Evolutionary conservation across 2,888 invertebrate genomes (phyloP).

Genomic region (Odontocerum albicorne): DNA sequence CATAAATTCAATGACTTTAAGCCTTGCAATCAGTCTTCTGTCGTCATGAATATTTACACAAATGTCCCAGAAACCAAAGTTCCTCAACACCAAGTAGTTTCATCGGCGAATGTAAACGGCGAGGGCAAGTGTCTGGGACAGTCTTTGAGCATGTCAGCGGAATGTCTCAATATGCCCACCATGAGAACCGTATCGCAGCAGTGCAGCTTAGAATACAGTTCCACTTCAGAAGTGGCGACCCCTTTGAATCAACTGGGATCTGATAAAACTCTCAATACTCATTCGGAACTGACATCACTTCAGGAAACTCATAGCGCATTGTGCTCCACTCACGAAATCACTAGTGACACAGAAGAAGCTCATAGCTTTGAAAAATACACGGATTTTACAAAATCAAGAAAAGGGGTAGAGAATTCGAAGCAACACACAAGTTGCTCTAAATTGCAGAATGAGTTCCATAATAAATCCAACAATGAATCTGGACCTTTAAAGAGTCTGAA

Average conservation of each 20-base stretch:
- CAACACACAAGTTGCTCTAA: conserved; percentile 42
- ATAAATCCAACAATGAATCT: not conserved
- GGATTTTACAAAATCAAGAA: conserved; percentile 52
- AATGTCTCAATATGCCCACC: conserved; percentile 49
- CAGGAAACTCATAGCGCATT: conserved; percentile 56
- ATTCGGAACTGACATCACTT: conserved; percentile 53
- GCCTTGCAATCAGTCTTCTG: conserved; percentile 44
- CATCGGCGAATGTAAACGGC: conserved; percentile 39
- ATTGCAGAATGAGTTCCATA: conserved; percentile 36
- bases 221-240: conserved; percentile 59
- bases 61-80: conserved; percentile 64
- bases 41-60: conserved; percentile 63
- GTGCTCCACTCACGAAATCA: conserved; percentile 56
- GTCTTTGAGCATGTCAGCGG: conserved; percentile 52
- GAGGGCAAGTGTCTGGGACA: conserved; percentile 41
- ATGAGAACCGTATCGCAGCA: conserved; percentile 71
- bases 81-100: conserved; percentile 61
- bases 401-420: conserved; percentile 43
- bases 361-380: conserved; percentile 57
- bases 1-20: conserved; percentile 45
- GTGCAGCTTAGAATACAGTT: conserved; percentile 70
- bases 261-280: conserved; percentile 55
- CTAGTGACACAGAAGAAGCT: conserved; percentile 53
- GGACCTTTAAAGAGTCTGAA: conserved; percentile 18
- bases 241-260: conserved; percentile 52